A percentile compares a stretch with the other conserved stretches of the same genome.
Evolutionary conservation across 2,888 invertebrate species (phyloP).

Genomic region (Encarsia formosa): DNA sequence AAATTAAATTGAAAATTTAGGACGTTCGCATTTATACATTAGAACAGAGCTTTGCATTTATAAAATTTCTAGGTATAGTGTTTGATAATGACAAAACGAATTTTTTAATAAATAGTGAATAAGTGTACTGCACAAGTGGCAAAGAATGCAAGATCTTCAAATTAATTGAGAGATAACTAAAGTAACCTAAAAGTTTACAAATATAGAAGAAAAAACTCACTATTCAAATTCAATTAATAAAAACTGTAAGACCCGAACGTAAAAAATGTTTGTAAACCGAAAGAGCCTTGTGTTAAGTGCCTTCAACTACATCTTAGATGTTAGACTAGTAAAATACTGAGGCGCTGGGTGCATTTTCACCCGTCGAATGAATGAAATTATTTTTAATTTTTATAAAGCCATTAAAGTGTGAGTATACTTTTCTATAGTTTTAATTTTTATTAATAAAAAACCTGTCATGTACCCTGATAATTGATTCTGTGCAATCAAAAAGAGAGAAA

Average conservation of each 20-base stretch:
- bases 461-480: too few relatives aligned
- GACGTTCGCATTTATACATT: background rate
- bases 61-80: conserved; percentile 6
- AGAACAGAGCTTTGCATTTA: conserved; percentile 17
- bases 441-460: background rate
- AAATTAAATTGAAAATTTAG: background rate
- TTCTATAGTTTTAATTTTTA: background rate
- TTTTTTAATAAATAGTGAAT: conserved; percentile 16
- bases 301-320: conserved; percentile 51
- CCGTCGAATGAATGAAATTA: conserved; percentile 41
- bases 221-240: too few relatives aligned
- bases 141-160: conserved; percentile 9
- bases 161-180: too few relatives aligned
- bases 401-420: conserved; percentile 19
- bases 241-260: too few relatives aligned
- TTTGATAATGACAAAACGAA: background rate
- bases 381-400: conserved; percentile 28
- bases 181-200: too few relatives aligned
- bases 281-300: conserved; percentile 52
- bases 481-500: conserved; percentile 11
- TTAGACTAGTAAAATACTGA: conserved; percentile 44
- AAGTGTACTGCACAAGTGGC: conserved; percentile 12
- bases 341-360: conserved; percentile 49
- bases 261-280: conserved; percentile 47
- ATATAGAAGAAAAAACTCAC: too few relatives aligned